Evolutionary conservation across 1,140 invertebrate species (phyloP).

Genomic region (Leptinotarsa lineolata): DNA sequence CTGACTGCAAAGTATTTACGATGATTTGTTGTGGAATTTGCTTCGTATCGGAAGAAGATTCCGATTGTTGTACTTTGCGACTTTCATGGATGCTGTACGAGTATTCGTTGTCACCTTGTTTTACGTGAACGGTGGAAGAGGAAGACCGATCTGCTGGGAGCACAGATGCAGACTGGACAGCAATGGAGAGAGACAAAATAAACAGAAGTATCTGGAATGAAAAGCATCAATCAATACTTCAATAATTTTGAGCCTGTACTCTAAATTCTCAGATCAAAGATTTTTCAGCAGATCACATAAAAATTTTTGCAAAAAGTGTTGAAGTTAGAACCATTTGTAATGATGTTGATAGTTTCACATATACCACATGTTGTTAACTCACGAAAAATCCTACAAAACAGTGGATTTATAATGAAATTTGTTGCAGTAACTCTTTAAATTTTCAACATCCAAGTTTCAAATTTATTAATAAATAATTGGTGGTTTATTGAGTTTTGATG

Average conservation of each 20-base stretch:
- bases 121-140: conserved; percentile 34
- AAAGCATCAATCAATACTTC: not conserved
- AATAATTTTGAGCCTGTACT: not conserved
- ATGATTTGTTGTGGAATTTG: not conserved
- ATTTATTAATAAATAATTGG: too few relatives aligned
- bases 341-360: too few relatives aligned
- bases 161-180: conserved; percentile 21
- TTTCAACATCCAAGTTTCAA: too few relatives aligned
- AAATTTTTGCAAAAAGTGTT: too few relatives aligned
- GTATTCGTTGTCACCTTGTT: conserved; percentile 37
- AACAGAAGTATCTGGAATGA: conserved; percentile 7
- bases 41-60: not conserved
- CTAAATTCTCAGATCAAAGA: too few relatives aligned
- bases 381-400: too few relatives aligned
- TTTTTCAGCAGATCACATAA: too few relatives aligned
- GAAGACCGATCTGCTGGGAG: conserved; percentile 30
- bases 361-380: too few relatives aligned
- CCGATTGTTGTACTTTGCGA: conserved; percentile 19
- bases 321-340: too few relatives aligned
- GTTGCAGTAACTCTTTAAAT: too few relatives aligned
- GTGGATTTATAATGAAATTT: too few relatives aligned
- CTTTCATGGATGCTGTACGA: conserved; percentile 40
- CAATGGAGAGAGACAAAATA: conserved; percentile 17
- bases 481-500: too few relatives aligned
- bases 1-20: not conserved